Percentiles rank a stretch among this genome's conserved stretches.
Evolutionary conservation across 2,888 invertebrate species (phyloP).

Genomic region (Drosophila fungiperda): DNA sequence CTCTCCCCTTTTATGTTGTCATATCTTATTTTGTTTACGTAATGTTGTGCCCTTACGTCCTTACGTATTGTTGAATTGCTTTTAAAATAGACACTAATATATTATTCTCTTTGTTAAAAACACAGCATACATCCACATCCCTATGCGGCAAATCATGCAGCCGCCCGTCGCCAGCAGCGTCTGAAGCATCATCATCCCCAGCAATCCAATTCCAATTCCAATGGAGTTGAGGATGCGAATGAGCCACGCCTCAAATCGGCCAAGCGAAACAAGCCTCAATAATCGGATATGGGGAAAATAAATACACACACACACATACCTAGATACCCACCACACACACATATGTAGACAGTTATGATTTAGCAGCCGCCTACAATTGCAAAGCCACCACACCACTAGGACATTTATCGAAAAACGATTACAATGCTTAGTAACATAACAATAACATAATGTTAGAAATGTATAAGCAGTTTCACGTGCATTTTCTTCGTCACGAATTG

Average conservation of each 20-base stretch:
- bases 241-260: constrained; percentile 40
- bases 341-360: constrained; percentile 13
- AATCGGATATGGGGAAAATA: constrained; percentile 34
- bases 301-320: constrained; percentile 1
- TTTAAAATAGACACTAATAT: constrained; percentile 18
- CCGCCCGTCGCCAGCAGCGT: constrained; percentile 83
- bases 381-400: constrained; percentile 14
- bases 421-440: constrained; percentile 2
- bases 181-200: constrained; percentile 75
- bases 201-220: constrained; percentile 26
- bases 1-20: constrained; percentile 48
- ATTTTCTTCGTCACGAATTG: constrained; percentile 8
- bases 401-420: constrained; percentile 14
- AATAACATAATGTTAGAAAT: constrained; percentile 4
- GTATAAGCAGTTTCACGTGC: constrained; percentile 4
- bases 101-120: constrained; percentile 20
- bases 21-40: constrained; percentile 26
- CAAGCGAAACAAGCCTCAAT: constrained; percentile 62
- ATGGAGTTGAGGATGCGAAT: constrained; percentile 21
- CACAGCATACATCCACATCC: constrained; percentile 85
- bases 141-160: constrained; percentile 80
- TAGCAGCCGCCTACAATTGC: constrained; percentile 29
- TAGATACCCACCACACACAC: constrained; percentile 6
- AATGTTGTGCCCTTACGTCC: constrained; percentile 21
- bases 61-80: constrained; percentile 5